Evolutionary conservation across 2,888 invertebrate species (phyloP), one percentile per base, ranked within the genome.

Genomic region (Dryobotodes eremita): DNA sequence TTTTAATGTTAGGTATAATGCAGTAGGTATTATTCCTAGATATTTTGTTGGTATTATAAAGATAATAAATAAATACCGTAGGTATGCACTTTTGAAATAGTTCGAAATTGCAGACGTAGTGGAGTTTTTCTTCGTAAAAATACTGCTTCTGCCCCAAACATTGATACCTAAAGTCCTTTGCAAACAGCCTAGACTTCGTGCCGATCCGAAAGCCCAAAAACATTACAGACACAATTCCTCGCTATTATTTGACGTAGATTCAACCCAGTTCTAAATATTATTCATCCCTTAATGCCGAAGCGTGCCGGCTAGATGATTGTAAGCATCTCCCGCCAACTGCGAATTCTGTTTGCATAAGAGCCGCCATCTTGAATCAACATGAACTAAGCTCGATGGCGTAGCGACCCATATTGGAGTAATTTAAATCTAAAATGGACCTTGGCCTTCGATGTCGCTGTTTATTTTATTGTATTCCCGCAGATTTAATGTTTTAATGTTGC

Each of bases 281-380:
- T 86, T 86, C 57, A 85, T 86, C 84, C 84, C 36, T 57, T 83
- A 83, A 86, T 59, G 50, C 86, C 71, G 74, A 59, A 42, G 83
- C 84, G 84, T 85, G 84, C 77, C 78, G 50, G 53, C 55, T 42
- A 59, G 20, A 46, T 75, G 65, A 75, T 86, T 82, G 79, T 75
- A 23, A 70, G 83, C 23, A 57, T 78, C 72, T 69, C 55, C 1
- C 53, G 71, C 31, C 57, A 74, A 20, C 72, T 77, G 23, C 4
- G 65, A 61, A 59, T 57, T 55, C n/a, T 62, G 75, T 75, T 79
- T 76, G 71, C 64, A 11, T 10, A 71, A 36, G 62, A 53, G 36
- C 65, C 17, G 62, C 59, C 79, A 68, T 86, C 17, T 79, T 79
- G 83, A 79, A 64, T 79, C 83, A 83, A 86, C 57, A 72, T 65